These are phyloP conservation scores for Platalea minor DNA, from an alignment of 2,797 vertebrate species.

Conservation along the genomic window DNA sequence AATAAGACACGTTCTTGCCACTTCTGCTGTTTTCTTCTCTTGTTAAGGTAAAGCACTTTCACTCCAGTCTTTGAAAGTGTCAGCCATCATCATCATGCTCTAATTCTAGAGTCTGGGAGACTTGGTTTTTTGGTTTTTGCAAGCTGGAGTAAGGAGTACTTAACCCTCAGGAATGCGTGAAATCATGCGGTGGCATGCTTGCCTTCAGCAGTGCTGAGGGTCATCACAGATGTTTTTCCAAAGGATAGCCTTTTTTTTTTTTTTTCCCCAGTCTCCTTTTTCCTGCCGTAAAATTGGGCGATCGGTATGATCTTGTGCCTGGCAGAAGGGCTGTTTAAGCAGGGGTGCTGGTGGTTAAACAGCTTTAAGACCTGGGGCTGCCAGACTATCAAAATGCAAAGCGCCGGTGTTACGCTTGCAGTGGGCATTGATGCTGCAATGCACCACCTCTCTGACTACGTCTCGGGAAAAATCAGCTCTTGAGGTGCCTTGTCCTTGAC, in stretches of 20 bases:
- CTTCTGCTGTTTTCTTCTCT: accelerated
- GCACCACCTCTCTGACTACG: neutral
- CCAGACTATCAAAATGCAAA: accelerated
- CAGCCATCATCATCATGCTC: accelerated
- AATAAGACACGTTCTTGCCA: accelerated
- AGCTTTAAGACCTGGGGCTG: neutral
- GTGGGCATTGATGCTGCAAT: accelerated
- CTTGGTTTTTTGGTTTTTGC: neutral
- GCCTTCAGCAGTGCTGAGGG: neutral
- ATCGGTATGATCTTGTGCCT: accelerated
- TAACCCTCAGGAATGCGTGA: neutral
- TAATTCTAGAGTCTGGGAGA: neutral
- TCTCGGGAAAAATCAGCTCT: neutral
- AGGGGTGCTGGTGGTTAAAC: neutral
- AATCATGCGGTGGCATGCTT: accelerated
- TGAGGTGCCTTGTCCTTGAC: neutral
- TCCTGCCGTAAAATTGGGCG: accelerated
- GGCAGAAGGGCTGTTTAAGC: neutral
- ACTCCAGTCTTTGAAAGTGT: accelerated
- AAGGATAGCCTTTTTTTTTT: accelerated
- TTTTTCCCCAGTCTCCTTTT: accelerated
- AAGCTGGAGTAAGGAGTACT: neutral
- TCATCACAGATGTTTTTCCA: neutral
- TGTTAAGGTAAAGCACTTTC: neutral
- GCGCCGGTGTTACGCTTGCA: accelerated